Percentiles rank a stretch among this genome's conserved stretches.
These are phyloP conservation scores for Apis florea DNA, from an alignment of 1,140 invertebrate species.

Conservation along the genomic window DNA sequence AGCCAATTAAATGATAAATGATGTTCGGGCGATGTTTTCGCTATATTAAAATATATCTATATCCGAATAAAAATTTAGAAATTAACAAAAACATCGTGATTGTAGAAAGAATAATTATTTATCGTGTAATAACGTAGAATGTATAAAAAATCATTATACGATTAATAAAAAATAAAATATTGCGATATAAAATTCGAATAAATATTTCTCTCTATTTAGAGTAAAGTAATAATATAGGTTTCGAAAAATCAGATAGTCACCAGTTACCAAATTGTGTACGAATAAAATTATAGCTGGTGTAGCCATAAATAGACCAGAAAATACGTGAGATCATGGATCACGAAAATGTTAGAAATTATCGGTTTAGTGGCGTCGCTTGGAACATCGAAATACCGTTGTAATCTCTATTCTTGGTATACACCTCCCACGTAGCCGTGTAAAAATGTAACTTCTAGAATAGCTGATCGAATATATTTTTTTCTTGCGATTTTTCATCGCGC, in stretches of 20 bases:
- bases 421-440: slow-evolving; percentile 41
- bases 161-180: no score
- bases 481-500: no score
- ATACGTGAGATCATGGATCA: slow-evolving; percentile 8
- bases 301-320: slow-evolving; percentile 6
- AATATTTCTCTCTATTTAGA: not conserved
- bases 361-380: not conserved
- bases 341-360: slow-evolving; percentile 27
- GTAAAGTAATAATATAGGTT: not conserved
- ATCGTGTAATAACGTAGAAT: no score
- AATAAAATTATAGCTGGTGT: not conserved
- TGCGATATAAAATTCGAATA: no score
- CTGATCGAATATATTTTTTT: not conserved
- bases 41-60: no score
- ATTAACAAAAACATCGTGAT: no score
- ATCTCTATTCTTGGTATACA: slow-evolving; percentile 45
- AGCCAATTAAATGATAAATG: no score
- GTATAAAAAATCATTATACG: no score
- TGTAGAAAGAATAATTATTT: no score
- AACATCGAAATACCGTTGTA: slow-evolving; percentile 31
- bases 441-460: slow-evolving; percentile 12
- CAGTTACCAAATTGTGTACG: not conserved
- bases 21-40: no score
- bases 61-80: no score
- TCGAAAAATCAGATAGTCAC: not conserved